phyloP scores from a whole-genome alignment of 2,797 vertebrate species.

The Toxotes lorentzi region DNA sequence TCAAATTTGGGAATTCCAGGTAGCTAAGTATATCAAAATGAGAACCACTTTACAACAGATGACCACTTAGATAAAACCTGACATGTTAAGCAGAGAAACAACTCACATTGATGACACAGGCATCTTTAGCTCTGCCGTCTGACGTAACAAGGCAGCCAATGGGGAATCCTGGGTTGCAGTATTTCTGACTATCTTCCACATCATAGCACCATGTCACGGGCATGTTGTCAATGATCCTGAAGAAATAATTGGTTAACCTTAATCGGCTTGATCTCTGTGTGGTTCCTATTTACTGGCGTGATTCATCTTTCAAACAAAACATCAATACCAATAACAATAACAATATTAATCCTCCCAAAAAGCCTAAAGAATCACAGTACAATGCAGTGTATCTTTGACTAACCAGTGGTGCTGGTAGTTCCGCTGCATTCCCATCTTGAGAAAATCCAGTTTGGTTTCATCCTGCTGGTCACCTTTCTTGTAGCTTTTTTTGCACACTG shows the following conservation, averaged over 20 bases:
- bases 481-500: conserved; percentile 88
- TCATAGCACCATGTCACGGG: conserved; percentile 94
- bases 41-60: neutral
- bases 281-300: neutral
- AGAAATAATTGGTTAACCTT: conserved; percentile 25
- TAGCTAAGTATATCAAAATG: neutral
- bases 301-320: neutral
- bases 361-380: too few relatives aligned
- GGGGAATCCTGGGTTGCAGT: conserved; percentile 94
- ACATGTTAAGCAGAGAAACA: neutral
- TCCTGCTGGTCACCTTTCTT: conserved; percentile 74
- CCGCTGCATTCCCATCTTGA: conserved; percentile 93
- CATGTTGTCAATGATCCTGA: conserved; percentile 96
- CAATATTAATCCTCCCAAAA: too few relatives aligned
- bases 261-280: neutral
- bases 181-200: conserved; percentile 89
- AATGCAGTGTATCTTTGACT: neutral
- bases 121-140: conserved; percentile 88
- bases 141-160: conserved; percentile 90
- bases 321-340: too few relatives aligned
- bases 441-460: conserved; percentile 86
- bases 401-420: conserved; percentile 95
- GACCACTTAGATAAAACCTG: neutral
- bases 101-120: conserved; percentile 93
- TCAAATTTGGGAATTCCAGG: neutral